A percentile compares a stretch with the other conserved stretches of the same genome.
Conservation (phyloP, 2,113 vertebrate species). For the Mus spicilegus region DNA sequence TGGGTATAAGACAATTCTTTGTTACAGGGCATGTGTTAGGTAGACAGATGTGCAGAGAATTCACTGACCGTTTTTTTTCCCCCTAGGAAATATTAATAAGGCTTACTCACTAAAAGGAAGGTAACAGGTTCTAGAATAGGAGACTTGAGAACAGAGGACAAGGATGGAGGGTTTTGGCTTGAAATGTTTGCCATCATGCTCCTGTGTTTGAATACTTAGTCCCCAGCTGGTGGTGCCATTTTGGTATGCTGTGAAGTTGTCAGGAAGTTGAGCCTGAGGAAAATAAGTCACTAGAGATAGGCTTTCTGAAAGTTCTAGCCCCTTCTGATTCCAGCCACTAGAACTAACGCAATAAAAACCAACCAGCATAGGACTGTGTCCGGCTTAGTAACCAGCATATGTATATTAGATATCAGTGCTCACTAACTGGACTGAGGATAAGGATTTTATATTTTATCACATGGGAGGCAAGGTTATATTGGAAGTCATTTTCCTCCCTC, state of each 20-base stretch:
- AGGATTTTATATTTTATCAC: neutral
- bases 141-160: neutral
- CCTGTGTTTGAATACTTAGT: no score
- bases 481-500: neutral
- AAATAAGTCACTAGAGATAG: neutral
- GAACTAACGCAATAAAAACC: neutral
- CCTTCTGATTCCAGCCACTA: neutral
- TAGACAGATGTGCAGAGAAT: neutral
- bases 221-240: no score
- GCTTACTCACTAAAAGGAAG: neutral
- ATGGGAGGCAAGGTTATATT: neutral
- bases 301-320: neutral
- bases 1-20: neutral
- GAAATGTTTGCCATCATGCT: neutral
- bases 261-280: neutral
- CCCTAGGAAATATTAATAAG: neutral
- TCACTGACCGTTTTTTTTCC: neutral
- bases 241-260: neutral
- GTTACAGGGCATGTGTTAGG: accelerated
- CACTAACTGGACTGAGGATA: neutral
- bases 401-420: no score
- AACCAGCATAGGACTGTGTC: neutral
- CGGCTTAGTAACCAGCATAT: neutral
- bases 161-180: neutral
- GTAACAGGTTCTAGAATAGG: neutral